Evolutionary conservation across 2,113 vertebrate species (phyloP).

Genomic region (Sclerurus mexicanus): DNA sequence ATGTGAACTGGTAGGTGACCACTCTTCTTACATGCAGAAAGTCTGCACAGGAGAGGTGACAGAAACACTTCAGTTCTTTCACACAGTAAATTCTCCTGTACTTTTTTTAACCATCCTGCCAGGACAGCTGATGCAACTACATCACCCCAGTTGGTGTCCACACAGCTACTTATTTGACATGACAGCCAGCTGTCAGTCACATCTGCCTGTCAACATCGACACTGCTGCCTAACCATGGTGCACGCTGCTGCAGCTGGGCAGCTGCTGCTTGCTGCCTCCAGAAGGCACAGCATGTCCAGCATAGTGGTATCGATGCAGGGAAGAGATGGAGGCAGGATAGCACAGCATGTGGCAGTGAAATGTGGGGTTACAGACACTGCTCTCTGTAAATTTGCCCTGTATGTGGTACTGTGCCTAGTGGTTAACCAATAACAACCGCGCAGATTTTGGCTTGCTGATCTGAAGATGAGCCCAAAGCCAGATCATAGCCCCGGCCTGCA

Average conservation of each 20-base stretch:
- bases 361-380: background rate
- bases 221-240: background rate
- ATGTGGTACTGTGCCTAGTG: background rate
- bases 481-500: background rate
- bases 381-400: background rate
- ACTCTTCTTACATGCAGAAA: background rate
- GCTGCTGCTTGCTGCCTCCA: background rate
- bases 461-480: background rate
- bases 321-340: background rate
- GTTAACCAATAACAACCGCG: background rate
- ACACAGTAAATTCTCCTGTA: background rate
- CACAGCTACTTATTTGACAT: background rate
- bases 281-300: background rate
- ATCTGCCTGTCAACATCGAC: background rate
- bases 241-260: background rate
- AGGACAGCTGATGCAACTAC: background rate
- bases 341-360: background rate
- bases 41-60: background rate
- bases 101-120: background rate
- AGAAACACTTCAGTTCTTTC: background rate
- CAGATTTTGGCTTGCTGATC: background rate
- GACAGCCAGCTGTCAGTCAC: background rate
- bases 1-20: background rate
- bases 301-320: rapidly evolving
- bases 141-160: background rate